A percentile compares a stretch with the other conserved stretches of the same genome.
Evolutionary conservation across 2,888 invertebrate species (phyloP).

Genomic region (Argynnis bischoffii): DNA sequence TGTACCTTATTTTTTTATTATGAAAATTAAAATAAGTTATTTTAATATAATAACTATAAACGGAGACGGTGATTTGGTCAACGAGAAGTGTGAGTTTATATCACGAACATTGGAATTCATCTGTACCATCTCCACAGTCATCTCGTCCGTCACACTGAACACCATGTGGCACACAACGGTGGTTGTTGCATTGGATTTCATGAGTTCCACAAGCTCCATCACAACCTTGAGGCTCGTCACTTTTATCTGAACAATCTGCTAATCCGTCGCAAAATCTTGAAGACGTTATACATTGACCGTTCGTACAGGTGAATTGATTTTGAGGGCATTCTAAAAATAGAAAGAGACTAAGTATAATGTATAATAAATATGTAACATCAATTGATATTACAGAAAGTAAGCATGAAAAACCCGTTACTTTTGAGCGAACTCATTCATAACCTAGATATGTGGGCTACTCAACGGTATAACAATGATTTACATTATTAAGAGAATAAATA

Average conservation of each 20-base stretch:
- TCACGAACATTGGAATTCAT: constrained; percentile 82
- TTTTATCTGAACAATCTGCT: constrained; percentile 85
- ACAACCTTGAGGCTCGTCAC: constrained; percentile 85
- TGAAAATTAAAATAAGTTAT: constrained; percentile 20
- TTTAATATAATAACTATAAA: constrained; percentile 7
- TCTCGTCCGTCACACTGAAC: constrained; percentile 85
- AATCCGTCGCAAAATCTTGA: constrained; percentile 87
- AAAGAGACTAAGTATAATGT: too few species aligned
- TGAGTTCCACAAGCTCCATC: constrained; percentile 79
- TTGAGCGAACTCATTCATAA: constrained; percentile 60
- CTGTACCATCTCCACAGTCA: constrained; percentile 86
- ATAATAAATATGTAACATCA: neutral
- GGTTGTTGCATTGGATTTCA: constrained; percentile 72
- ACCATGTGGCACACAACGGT: constrained; percentile 83
- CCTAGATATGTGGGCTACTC: constrained; percentile 58
- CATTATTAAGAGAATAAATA: constrained; percentile 1
- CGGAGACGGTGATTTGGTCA: constrained; percentile 7
- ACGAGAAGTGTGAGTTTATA: constrained; percentile 14
- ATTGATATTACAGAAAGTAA: constrained; percentile 1
- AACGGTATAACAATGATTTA: constrained; percentile 51
- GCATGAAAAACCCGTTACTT: constrained; percentile 58
- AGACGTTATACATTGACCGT: constrained; percentile 84
- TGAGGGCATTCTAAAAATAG: constrained; percentile 69
- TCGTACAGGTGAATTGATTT: constrained; percentile 81
- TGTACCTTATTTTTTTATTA: constrained; percentile 14